Conservation (phyloP, 2,797 vertebrate species). For the Rhabdomys pumilio region DNA sequence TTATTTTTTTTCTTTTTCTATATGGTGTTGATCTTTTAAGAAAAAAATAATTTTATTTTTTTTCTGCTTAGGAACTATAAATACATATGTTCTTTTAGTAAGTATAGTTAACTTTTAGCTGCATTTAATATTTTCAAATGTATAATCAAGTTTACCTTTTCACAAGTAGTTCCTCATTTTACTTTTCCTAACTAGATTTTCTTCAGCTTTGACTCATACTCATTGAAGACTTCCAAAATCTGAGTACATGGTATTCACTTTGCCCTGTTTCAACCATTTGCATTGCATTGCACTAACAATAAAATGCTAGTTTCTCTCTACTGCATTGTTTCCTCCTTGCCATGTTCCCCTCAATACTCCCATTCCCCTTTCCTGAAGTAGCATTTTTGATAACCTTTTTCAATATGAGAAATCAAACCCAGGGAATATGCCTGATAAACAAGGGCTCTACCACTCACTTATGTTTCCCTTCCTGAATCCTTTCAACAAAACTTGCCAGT, state of each 20-base stretch:
- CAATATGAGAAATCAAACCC: not conserved
- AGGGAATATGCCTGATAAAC: not conserved
- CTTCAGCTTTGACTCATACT: not conserved
- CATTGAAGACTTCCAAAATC: not conserved
- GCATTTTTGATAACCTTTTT: not conserved
- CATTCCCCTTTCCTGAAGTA: not conserved
- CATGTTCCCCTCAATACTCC: not conserved
- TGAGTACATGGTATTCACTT: not conserved
- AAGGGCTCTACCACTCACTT: not conserved
- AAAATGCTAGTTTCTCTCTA: fast-evolving
- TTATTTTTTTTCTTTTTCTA: not conserved
- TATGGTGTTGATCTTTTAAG: not conserved
- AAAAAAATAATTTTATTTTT: not conserved
- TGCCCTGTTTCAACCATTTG: not conserved
- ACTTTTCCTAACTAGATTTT: not conserved
- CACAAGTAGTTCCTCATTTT: not conserved
- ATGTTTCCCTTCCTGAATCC: no score
- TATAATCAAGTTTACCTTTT: not conserved
- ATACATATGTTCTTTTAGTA: not conserved
- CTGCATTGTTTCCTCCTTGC: not conserved
- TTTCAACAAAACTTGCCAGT: not conserved
- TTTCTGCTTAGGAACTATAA: not conserved
- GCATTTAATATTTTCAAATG: not conserved
- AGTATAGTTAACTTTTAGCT: not conserved
- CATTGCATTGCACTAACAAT: no score